A percentile compares a stretch with the other conserved stretches of the same genome.
These are phyloP conservation scores for Atta cephalotes DNA, from an alignment of 1,140 invertebrate species.

Conservation along the genomic window DNA sequence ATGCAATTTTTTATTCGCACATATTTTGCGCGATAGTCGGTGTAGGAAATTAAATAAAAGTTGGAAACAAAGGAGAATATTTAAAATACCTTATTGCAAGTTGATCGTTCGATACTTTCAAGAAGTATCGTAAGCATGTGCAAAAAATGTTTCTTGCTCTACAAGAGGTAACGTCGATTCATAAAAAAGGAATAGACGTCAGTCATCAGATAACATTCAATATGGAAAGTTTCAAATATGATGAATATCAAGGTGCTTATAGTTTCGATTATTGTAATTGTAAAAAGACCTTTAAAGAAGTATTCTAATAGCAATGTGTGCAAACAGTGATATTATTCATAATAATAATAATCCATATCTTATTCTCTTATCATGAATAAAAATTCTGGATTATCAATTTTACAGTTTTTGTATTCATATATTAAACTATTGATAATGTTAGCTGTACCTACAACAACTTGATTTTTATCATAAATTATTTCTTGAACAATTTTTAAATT, in stretches of 20 bases:
- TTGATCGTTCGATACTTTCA: neutral
- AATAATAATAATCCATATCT: no score
- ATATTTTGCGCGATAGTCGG: neutral
- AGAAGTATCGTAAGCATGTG: neutral
- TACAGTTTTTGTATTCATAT: no score
- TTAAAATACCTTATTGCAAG: neutral
- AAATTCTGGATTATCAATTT: no score
- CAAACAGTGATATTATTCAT: neutral
- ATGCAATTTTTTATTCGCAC: neutral
- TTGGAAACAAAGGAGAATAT: neutral
- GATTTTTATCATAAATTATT: no score
- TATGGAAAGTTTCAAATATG: neutral
- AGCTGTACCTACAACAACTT: no score
- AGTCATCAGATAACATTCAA: neutral
- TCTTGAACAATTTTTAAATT: no score
- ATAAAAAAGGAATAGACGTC: neutral
- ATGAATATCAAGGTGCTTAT: neutral
- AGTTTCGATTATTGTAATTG: neutral
- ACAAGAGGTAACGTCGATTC: neutral
- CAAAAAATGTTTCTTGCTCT: neutral
- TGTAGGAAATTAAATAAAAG: neutral
- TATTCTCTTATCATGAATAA: no score
- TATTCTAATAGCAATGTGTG: neutral
- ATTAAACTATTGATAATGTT: no score
- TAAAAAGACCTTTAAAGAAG: neutral